These are phyloP conservation scores for Lycocorax pyrrhopterus DNA, from an alignment of 2,113 vertebrate species.

Conservation along the genomic window DNA sequence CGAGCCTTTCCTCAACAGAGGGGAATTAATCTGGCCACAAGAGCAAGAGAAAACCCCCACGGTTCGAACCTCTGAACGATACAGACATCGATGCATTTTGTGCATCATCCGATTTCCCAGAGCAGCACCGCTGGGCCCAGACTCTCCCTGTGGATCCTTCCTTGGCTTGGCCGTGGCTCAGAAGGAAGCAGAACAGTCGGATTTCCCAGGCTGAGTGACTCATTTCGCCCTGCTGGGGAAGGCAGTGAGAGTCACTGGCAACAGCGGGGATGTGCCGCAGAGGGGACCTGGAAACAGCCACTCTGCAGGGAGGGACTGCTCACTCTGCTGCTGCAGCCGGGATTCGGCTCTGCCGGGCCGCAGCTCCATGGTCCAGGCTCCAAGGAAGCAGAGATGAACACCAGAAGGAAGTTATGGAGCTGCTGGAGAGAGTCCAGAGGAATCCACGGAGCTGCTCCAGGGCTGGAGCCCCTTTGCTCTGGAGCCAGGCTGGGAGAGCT, in stretches of 20 bases:
- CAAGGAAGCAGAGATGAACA: neutral
- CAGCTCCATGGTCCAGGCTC: fast-evolving
- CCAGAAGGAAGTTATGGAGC: neutral
- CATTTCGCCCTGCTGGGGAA: neutral
- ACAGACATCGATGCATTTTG: fast-evolving
- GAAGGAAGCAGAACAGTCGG: neutral
- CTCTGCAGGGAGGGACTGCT: neutral
- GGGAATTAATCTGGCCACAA: too few relatives aligned
- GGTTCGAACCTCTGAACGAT: fast-evolving
- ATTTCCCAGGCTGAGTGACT: neutral
- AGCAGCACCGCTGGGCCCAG: fast-evolving
- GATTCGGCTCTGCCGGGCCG: neutral
- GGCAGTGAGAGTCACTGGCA: fast-evolving
- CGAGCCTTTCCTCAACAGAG: too few relatives aligned
- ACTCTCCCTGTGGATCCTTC: fast-evolving
- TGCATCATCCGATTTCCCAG: fast-evolving
- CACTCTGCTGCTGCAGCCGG: neutral
- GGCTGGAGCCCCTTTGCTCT: neutral
- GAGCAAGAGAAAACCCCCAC: neutral
- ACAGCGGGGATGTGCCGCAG: fast-evolving
- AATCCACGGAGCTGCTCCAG: fast-evolving
- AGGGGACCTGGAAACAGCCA: too few relatives aligned
- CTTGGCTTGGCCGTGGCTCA: fast-evolving
- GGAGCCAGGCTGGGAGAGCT: neutral
- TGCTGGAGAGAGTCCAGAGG: neutral